phyloP scores from a whole-genome alignment of 2,113 vertebrate genomes.

The Phaethon lepturus region DNA sequence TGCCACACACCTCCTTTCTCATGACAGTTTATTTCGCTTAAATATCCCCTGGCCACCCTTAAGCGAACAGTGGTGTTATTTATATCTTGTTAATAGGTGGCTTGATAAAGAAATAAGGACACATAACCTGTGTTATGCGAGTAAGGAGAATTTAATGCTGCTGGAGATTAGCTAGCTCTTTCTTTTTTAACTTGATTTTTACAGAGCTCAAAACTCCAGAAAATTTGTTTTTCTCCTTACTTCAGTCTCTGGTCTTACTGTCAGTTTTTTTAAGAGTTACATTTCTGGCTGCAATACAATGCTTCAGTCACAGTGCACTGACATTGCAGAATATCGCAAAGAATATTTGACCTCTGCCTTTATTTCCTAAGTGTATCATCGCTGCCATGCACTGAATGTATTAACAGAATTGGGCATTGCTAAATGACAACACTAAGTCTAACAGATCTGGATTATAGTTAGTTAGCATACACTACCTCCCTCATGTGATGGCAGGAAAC shows the following conservation, averaged over 20 bases:
- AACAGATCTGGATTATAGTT: background rate
- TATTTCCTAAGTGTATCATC: constrained; percentile 23
- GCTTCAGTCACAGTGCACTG: background rate
- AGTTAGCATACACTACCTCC: background rate
- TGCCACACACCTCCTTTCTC: background rate
- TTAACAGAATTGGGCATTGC: background rate
- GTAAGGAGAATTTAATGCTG: background rate
- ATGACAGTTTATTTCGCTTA: background rate
- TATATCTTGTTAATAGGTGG: background rate
- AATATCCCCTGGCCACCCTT: background rate
- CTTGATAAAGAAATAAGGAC: background rate
- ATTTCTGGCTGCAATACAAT: background rate
- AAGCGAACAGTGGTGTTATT: background rate
- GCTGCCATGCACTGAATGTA: background rate
- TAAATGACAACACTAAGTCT: background rate
- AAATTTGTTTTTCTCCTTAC: background rate
- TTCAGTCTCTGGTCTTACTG: background rate
- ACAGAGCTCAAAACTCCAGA: background rate
- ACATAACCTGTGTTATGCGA: background rate
- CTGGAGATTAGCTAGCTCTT: background rate
- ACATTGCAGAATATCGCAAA: background rate
- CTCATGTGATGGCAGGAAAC: constrained; percentile 38
- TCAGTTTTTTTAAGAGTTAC: background rate
- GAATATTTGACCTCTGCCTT: constrained; percentile 32
- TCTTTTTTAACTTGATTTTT: background rate